Conservation (phyloP, 1,140 invertebrate genomes). For the Drosophila cardini region DNA sequence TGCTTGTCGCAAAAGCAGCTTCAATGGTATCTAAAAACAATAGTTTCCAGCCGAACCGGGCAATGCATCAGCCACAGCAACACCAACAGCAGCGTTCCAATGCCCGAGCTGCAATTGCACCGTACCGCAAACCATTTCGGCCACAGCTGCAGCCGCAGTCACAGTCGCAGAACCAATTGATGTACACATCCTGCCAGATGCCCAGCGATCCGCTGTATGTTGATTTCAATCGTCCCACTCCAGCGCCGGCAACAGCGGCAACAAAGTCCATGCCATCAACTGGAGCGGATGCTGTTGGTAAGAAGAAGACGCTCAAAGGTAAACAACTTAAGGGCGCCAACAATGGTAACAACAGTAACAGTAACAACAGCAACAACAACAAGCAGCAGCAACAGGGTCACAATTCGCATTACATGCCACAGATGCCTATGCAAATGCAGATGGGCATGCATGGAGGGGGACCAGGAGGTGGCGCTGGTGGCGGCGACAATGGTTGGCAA, state of each 20-base stretch:
- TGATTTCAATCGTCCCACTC: constrained; percentile 76
- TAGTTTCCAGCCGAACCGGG: constrained; percentile 49
- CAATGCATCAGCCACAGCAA: constrained; percentile 49
- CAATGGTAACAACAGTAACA: constrained; percentile 53
- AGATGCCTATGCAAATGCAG: constrained; percentile 12
- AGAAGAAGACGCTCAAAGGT: constrained; percentile 67
- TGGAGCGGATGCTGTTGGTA: constrained; percentile 30
- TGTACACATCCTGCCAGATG: constrained; percentile 76
- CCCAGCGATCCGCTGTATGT: constrained; percentile 83
- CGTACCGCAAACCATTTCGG: constrained; percentile 68
- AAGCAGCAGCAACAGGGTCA: constrained; percentile 40
- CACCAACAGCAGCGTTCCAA: constrained; percentile 44
- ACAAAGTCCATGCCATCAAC: constrained; percentile 6
- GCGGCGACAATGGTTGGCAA: constrained; percentile 25
- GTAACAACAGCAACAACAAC: constrained; percentile 53
- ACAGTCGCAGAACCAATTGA: constrained; percentile 38
- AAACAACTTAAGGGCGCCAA: constrained; percentile 51
- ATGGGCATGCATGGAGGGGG: constrained; percentile 29
- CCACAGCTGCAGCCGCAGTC: constrained; percentile 24
- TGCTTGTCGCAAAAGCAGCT: constrained; percentile 1
- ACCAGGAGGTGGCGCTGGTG: constrained; percentile 1
- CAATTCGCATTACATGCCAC: constrained; percentile 34
- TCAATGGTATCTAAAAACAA: constrained; percentile 64
- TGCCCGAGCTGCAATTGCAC: constrained; percentile 58
- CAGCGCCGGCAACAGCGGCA: constrained; percentile 6